Evolutionary conservation across 2,888 invertebrate species (phyloP).

Genomic region (Phortica magna): DNA sequence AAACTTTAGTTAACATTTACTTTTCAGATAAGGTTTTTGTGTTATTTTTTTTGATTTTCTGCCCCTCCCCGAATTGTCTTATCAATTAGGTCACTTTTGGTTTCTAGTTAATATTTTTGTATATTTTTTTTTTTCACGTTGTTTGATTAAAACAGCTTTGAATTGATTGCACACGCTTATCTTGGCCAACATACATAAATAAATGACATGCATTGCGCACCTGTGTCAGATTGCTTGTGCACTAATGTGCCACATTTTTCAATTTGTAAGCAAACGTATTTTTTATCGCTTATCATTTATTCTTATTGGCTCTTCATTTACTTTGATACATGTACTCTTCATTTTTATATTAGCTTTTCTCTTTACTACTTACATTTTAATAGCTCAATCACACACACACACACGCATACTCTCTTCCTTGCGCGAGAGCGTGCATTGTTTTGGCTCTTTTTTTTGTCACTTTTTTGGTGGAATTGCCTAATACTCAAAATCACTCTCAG

Average conservation of each 20-base stretch:
- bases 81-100: constrained; percentile 1
- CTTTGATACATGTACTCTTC: no score
- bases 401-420: no score
- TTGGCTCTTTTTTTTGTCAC: no score
- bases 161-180: neutral
- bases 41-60: neutral
- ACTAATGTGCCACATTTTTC: neutral
- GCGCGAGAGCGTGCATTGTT: no score
- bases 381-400: no score
- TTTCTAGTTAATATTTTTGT: neutral
- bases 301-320: no score
- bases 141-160: constrained; percentile 30
- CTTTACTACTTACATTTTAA: no score
- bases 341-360: no score
- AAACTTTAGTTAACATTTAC: neutral
- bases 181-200: neutral
- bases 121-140: constrained; percentile 25
- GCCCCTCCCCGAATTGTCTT: neutral
- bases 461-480: no score
- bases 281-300: no score
- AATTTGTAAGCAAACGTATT: neutral
- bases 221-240: neutral
- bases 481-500: neutral
- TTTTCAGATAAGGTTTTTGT: constrained; percentile 8
- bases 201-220: neutral